A percentile compares a stretch with the other conserved stretches of the same genome.
Evolutionary conservation across 2,797 vertebrate species (phyloP).

Genomic region (Dermochelys coriacea): DNA sequence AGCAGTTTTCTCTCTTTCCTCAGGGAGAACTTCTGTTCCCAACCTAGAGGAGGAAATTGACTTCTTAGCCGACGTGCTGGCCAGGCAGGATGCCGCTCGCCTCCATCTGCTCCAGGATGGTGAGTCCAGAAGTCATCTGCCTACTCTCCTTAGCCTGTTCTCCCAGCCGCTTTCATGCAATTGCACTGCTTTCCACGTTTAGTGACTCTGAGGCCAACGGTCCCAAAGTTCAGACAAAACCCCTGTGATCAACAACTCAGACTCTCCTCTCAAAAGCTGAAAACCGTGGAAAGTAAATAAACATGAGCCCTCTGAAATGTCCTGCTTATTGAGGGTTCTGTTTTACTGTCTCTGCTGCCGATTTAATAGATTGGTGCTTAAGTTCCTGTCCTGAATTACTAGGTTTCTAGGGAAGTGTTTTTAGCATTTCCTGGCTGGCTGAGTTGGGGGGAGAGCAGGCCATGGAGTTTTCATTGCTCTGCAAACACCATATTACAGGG

Average conservation of each 20-base stretch:
- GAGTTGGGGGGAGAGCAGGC: neutral
- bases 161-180: neutral
- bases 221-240: neutral
- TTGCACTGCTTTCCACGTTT: neutral
- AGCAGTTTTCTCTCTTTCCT: neutral
- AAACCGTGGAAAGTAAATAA: neutral
- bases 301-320: neutral
- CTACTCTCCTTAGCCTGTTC: neutral
- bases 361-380: neutral
- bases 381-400: neutral
- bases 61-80: slow-evolving; percentile 86
- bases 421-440: neutral
- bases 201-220: neutral
- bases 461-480: neutral
- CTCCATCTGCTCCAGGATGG: slow-evolving; percentile 73
- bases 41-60: slow-evolving; percentile 91
- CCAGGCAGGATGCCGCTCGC: slow-evolving; percentile 77
- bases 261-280: neutral
- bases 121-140: slow-evolving; percentile 55
- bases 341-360: neutral
- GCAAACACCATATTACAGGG: neutral
- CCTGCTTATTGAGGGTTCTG: too few relatives aligned
- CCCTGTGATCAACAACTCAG: neutral
- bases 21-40: slow-evolving; percentile 75
- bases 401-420: neutral